Evolutionary conservation across 2,888 invertebrate species (phyloP).

Genomic region (Trachelus troglodyta): DNA sequence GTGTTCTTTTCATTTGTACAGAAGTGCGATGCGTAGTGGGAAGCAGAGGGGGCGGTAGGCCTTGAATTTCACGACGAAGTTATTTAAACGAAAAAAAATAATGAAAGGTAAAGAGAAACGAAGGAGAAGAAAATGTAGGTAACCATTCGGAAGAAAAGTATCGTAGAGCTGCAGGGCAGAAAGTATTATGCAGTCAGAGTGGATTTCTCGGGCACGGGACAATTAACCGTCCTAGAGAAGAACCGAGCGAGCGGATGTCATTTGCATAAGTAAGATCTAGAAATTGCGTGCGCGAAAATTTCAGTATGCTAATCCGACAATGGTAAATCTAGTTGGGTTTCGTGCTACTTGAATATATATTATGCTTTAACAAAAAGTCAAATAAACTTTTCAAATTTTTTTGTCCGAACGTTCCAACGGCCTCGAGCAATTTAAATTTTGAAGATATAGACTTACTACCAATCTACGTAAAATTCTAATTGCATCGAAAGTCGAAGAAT

Average conservation of each 20-base stretch:
- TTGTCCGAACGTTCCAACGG: no score
- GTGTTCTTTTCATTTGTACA: conserved; percentile 2
- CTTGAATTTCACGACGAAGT: neutral
- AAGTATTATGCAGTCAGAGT: neutral
- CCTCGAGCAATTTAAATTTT: neutral
- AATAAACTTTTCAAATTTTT: neutral
- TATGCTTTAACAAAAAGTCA: neutral
- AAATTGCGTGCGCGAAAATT: conserved; percentile 30
- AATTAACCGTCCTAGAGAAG: conserved; percentile 6
- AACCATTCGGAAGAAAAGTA: neutral
- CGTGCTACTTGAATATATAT: neutral
- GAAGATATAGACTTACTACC: neutral
- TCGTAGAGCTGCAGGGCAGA: neutral
- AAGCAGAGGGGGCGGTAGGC: neutral
- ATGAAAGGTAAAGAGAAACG: no score
- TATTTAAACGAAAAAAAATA: neutral
- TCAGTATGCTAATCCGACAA: conserved; percentile 11
- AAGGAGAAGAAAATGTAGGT: neutral
- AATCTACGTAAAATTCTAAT: neutral
- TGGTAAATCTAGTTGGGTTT: conserved; percentile 13
- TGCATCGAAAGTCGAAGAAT: neutral
- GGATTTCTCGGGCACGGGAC: neutral
- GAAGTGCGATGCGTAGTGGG: neutral
- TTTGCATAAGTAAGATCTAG: conserved; percentile 28
- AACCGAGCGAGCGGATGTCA: neutral